These are phyloP conservation scores for Rattus rattus DNA, from an alignment of 2,113 vertebrate species.

Conservation along the genomic window DNA sequence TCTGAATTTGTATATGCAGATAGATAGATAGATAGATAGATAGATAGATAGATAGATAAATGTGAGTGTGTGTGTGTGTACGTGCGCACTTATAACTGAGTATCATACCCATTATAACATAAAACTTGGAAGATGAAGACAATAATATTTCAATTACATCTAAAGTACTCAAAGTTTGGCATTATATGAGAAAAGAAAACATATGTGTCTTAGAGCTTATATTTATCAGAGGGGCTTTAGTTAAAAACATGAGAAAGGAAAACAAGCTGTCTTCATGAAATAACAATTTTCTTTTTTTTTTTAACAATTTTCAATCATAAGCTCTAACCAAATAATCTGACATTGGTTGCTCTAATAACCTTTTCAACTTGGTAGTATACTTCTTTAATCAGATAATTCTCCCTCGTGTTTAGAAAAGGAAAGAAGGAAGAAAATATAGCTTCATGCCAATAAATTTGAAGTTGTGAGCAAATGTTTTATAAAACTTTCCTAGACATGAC, in stretches of 20 bases:
- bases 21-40: no score
- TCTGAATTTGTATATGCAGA: no score
- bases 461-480: constrained; percentile 1
- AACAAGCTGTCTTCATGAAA: neutral
- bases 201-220: neutral
- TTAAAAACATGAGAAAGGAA: neutral
- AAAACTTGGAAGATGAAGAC: neutral
- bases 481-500: neutral
- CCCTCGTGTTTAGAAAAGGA: constrained; percentile 5
- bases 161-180: neutral
- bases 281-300: neutral
- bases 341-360: neutral
- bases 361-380: constrained; percentile 14
- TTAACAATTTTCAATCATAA: no score
- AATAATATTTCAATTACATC: neutral
- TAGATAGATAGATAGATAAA: no score
- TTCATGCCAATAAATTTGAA: constrained; percentile 3
- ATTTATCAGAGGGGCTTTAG: neutral
- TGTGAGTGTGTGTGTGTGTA: no score
- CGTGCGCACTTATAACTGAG: no score
- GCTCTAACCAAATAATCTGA: neutral
- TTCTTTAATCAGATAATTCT: constrained; percentile 18
- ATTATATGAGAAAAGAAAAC: neutral
- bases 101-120: neutral
- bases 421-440: neutral